phyloP scores from a whole-genome alignment of 2,888 invertebrate species.

The Mesorhabditis spiculigera region DNA sequence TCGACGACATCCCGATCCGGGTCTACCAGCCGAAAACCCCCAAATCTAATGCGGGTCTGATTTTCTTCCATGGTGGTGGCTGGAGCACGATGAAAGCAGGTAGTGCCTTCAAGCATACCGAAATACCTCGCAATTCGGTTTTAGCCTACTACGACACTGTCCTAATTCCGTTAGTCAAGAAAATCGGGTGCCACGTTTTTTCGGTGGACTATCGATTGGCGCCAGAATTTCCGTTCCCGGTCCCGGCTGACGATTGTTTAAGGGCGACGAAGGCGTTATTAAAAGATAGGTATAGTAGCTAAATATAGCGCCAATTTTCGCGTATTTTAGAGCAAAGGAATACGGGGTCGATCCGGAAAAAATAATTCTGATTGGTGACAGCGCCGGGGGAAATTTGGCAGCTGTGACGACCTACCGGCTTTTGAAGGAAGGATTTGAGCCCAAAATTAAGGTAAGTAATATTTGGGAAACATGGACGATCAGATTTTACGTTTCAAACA shows the following conservation, averaged over 20 bases:
- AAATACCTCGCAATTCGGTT: conserved; percentile 9
- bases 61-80: conserved; percentile 55
- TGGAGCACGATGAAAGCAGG: conserved; percentile 45
- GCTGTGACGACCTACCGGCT: conserved; percentile 25
- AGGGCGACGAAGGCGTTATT: conserved; percentile 29
- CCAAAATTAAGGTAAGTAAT: conserved; percentile 10
- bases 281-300: conserved; percentile 12
- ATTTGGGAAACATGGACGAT: too few relatives aligned
- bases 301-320: background rate
- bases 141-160: conserved; percentile 47
- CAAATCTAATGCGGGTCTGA: conserved; percentile 29
- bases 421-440: conserved; percentile 8
- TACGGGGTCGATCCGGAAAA: conserved; percentile 42
- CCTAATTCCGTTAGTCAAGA: conserved; percentile 33
- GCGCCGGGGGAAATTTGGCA: conserved; percentile 55
- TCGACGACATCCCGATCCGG: conserved; percentile 44
- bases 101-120: conserved; percentile 14
- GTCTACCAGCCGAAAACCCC: conserved; percentile 36
- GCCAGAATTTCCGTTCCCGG: conserved; percentile 60
- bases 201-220: conserved; percentile 55
- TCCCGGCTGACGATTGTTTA: conserved; percentile 60
- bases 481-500: too few relatives aligned
- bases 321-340: conserved; percentile 24
- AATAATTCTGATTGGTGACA: conserved; percentile 54
- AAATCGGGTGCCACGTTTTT: conserved; percentile 35